Base-by-base conservation (phyloP, 2,113 vertebrate genomes). In the Platysteira castanea region DNA sequence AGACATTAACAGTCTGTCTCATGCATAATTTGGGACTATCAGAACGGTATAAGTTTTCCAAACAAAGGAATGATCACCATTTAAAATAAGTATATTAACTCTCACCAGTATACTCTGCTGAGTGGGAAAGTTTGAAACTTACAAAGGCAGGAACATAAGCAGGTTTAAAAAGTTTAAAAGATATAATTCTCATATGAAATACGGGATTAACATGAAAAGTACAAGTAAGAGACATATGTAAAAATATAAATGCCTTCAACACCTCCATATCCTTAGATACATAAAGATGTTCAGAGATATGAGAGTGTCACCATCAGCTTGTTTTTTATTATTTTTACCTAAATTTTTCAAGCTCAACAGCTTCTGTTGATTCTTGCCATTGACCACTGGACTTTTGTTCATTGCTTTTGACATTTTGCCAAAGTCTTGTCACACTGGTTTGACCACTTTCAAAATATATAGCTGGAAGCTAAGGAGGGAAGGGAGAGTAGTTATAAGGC, bases 321-420 rank as follows among this genome's bases (percentile, higher is more conserved):
- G 27, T 42, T 53, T 68, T 52, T 28, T 4, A 67, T 42, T 54
- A 65, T 84, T 87, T 96, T 94, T 97, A 99, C 99, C 99, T 99
- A 81, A 99, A 99, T 87, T 98, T 98, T 85, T 99, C 98, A 96
- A 99, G 98, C 89, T 99, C 98, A 64, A 97, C 90, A 46, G 97
- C 97, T 97, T 99, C 99, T 39, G 68, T 95, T 92, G 88, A 97
- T 90, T 97, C 81, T 47, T 98, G 97, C 77, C 97, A 96, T 20
- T 95, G 97, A 85, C 82, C 87, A 68, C 12, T 94, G 54, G 49
- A 95, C 71, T 89, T 97, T 77, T 35, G 88, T 76, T 94, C 93
- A 90, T 83, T 96, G 56, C 46, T 60, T 93, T 96, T 96, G 84
- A 97, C 5, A 8, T 84, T 90, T 50, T 93, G 91, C 46, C 88